A percentile compares a stretch with the other conserved stretches of the same genome.
These are phyloP conservation scores for Panulirus ornatus DNA, from an alignment of 1,140 invertebrate species.

Conservation along the genomic window DNA sequence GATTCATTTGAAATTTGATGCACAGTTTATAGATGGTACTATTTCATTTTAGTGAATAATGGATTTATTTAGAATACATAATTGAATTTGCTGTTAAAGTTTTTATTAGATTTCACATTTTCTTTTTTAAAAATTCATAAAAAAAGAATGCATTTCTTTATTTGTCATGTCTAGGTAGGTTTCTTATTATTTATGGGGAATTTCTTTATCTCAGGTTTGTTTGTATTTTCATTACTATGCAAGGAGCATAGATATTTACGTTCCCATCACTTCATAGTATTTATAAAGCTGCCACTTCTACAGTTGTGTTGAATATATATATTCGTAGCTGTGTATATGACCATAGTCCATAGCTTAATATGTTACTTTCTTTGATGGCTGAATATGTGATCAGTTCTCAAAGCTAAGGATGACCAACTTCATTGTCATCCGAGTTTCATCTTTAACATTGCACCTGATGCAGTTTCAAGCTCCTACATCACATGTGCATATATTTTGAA, in stretches of 20 bases:
- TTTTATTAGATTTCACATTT: too few species aligned
- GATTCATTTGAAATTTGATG: too few species aligned
- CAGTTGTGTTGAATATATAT: conserved; percentile 10
- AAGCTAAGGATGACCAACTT: background rate
- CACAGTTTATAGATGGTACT: background rate
- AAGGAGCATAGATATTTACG: background rate
- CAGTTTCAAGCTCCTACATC: conserved; percentile 12
- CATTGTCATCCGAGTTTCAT: conserved; percentile 13
- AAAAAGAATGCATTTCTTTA: background rate
- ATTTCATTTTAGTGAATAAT: background rate
- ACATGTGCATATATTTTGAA: background rate
- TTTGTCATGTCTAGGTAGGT: background rate
- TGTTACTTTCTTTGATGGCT: conserved; percentile 22
- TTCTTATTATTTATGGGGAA: background rate
- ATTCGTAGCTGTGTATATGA: conserved; percentile 27
- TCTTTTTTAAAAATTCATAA: background rate
- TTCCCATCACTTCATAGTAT: conserved; percentile 6
- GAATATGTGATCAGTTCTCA: conserved; percentile 35
- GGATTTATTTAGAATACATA: background rate
- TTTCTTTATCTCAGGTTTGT: conserved; percentile 5
- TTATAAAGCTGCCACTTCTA: conserved; percentile 16
- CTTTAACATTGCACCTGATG: conserved; percentile 5
- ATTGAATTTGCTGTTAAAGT: too few species aligned
- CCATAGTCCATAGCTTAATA: conserved; percentile 15
- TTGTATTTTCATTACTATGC: background rate